These are phyloP conservation scores for Echeneis naucrates DNA, from an alignment of 2,797 vertebrate genomes.

Conservation along the genomic window DNA sequence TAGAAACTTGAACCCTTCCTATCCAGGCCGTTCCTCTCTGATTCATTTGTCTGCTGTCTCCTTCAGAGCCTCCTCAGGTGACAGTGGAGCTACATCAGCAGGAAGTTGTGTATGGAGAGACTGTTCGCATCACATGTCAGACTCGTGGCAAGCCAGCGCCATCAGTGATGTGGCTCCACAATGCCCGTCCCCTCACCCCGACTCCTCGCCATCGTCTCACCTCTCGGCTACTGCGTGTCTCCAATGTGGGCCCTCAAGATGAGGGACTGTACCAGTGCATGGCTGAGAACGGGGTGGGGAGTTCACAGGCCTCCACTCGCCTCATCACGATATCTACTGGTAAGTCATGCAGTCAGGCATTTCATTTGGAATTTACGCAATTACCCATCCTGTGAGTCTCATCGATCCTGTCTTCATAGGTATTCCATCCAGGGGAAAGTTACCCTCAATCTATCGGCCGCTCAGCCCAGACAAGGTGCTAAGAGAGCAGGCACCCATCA, in stretches of 20 bases:
- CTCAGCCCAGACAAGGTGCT: slow-evolving; percentile 84
- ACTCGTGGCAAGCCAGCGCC: slow-evolving; percentile 92
- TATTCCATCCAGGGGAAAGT: slow-evolving; percentile 69
- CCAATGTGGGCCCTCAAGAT: slow-evolving; percentile 90
- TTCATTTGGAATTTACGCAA: neutral
- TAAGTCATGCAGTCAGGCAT: slow-evolving; percentile 60
- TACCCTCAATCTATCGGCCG: slow-evolving; percentile 78
- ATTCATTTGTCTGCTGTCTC: neutral
- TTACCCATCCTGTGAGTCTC: neutral
- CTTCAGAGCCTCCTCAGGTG: slow-evolving; percentile 94
- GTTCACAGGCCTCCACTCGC: slow-evolving; percentile 91
- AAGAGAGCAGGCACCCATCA: slow-evolving; percentile 80
- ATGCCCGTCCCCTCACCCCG: slow-evolving; percentile 86
- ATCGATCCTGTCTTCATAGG: slow-evolving; percentile 41
- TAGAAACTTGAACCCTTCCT: neutral
- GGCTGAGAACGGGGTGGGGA: slow-evolving; percentile 95
- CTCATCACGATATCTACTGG: slow-evolving; percentile 88
- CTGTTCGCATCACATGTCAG: slow-evolving; percentile 91
- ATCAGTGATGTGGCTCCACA: slow-evolving; percentile 93
- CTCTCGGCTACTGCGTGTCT: slow-evolving; percentile 82
- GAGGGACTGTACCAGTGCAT: slow-evolving; percentile 97
- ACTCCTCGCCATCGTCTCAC: slow-evolving; percentile 89
- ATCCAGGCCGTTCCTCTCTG: too few species aligned
- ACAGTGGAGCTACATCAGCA: slow-evolving; percentile 92
- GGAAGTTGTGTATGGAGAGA: slow-evolving; percentile 89